Base-by-base conservation (phyloP, 2,888 invertebrate species). In the Notocelia uddmanniana region DNA sequence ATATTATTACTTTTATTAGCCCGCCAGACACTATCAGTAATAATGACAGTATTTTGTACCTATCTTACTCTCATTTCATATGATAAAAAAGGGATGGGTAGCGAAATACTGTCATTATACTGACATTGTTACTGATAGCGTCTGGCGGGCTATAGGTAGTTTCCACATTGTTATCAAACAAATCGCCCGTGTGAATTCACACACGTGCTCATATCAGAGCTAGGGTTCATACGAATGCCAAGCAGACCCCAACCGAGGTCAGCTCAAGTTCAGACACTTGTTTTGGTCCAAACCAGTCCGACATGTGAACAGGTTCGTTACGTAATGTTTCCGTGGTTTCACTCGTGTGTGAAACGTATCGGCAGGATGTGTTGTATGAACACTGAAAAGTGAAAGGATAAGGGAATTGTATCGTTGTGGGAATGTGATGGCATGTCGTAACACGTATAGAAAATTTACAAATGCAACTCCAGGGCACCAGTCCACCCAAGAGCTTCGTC, bases 241-340 rank as follows among this genome's bases (percentile, higher is more conserved):
- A 26, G 60, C 52, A 69, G 74, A 73, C 77, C 77, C 73, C 67
- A 73, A 15, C 45, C 73, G 76, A 75, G 77, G 77, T 76, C 77
- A 37, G 54, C 66, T 60, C 77, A 76, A 77, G 77, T 77, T 77
- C 77, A 77, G 68, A 23, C 76, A 74, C 75, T 73, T 75, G 75
- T 71, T 74, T 70, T 48, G 69, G 62, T 66, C 15, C 63, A 67
- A 73, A 73, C 74, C 74, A 68, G 75, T 75, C 67, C 37, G 55
- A 66, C 66, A 72, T 72, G 72, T 72, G 68, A 72, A 68, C 72
- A 48, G 67, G 72, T 72, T 57, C 8, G 23, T 73, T 69, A 73
- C 41, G 62, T 69, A 64, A 70, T 57, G 58, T 69, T 75, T 75
- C 73, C 74, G 75, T 66, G 71, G 70, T 75, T 74, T 75, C 72